phyloP scores from a whole-genome alignment of 2,797 vertebrate genomes.

The Crenuchus spilurus region DNA sequence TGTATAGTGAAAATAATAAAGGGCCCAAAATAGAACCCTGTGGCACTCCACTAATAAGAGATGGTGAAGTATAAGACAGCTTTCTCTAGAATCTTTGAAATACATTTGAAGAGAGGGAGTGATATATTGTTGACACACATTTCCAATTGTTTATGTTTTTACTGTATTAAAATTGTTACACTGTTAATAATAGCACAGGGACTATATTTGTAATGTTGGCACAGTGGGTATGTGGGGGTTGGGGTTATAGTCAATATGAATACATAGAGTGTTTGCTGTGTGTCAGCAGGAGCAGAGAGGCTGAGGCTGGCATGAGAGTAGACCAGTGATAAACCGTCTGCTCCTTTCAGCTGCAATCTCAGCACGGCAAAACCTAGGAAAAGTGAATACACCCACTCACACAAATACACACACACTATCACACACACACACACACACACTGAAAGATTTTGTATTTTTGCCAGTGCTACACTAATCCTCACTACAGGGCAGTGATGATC shows the following conservation, averaged over 20 bases:
- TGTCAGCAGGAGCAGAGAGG: conserved; percentile 12
- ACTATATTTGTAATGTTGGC: neutral
- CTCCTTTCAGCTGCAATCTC: conserved; percentile 52
- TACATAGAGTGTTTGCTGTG: conserved; percentile 6
- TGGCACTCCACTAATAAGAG: too few species aligned
- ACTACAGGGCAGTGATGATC: conserved; percentile 28
- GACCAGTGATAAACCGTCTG: conserved; percentile 48
- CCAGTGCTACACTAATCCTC: conserved; percentile 35
- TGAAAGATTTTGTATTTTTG: neutral
- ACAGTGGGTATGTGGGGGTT: neutral
- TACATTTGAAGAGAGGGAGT: too few species aligned
- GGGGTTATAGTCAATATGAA: neutral
- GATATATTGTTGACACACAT: too few species aligned
- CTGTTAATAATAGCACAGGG: neutral
- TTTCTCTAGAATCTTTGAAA: too few species aligned
- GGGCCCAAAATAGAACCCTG: too few species aligned
- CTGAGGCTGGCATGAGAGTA: conserved; percentile 25
- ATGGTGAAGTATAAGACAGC: too few species aligned
- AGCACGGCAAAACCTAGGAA: conserved; percentile 33
- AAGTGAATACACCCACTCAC: conserved; percentile 10
- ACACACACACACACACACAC: conserved; percentile 23
- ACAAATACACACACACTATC: conserved; percentile 10
- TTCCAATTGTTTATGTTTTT: too few species aligned
- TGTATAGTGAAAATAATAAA: too few species aligned
- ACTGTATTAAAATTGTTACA: neutral